Percentiles rank a stretch among this genome's conserved stretches.
phyloP scores from a whole-genome alignment of 2,888 invertebrate genomes.

The Ephialtes manifestator region DNA sequence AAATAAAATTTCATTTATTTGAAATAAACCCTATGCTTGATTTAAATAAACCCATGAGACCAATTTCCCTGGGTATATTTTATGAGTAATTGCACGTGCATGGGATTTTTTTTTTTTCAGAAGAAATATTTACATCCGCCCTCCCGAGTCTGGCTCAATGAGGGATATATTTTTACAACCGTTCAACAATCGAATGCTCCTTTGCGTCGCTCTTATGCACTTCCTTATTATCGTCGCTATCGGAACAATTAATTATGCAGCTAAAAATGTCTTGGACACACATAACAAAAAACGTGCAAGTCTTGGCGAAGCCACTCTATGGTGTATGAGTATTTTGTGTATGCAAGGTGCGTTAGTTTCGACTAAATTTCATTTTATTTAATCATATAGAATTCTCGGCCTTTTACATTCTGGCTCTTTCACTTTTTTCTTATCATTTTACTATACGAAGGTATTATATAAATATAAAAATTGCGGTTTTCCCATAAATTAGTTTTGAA shows the following conservation, averaged over 20 bases:
- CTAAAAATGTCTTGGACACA: constrained; percentile 78
- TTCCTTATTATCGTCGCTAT: constrained; percentile 87
- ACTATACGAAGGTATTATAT: too few relatives aligned
- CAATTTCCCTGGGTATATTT: too few relatives aligned
- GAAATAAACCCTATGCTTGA: too few relatives aligned
- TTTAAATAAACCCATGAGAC: too few relatives aligned
- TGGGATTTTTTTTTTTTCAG: constrained; percentile 80
- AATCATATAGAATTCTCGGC: neutral
- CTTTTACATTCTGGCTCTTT: neutral
- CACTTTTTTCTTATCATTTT: neutral
- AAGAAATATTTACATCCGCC: constrained; percentile 89
- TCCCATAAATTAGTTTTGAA: neutral
- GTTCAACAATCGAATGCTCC: constrained; percentile 87
- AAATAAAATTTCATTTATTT: too few relatives aligned
- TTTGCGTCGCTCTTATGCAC: constrained; percentile 87
- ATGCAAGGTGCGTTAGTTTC: constrained; percentile 87
- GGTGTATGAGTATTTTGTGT: constrained; percentile 89
- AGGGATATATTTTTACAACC: constrained; percentile 89
- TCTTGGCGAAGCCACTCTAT: constrained; percentile 88
- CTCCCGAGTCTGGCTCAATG: constrained; percentile 88
- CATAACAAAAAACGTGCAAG: constrained; percentile 80
- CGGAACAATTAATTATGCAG: constrained; percentile 86
- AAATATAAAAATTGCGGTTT: neutral
- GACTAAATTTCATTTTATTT: constrained; percentile 1
- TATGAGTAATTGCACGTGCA: too few relatives aligned